These are phyloP conservation scores for Callosobruchus maculatus DNA, from an alignment of 2,888 invertebrate genomes.

Conservation along the genomic window DNA sequence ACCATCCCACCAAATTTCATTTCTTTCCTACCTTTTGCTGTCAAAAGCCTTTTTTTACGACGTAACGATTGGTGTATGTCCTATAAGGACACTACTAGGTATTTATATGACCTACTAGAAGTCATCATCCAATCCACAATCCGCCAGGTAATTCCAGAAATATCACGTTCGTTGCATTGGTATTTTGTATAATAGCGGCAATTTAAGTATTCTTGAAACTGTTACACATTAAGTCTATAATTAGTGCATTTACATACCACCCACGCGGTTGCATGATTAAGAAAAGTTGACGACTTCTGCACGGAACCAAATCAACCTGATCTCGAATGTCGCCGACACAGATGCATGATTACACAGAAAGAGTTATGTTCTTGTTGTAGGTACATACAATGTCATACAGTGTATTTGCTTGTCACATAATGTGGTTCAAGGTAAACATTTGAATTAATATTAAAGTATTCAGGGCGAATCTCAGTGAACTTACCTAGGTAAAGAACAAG, in stretches of 20 bases:
- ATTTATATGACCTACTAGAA: background rate
- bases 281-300: background rate
- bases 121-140: background rate
- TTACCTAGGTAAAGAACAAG: no score
- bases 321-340: background rate
- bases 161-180: background rate
- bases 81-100: background rate
- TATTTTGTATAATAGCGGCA: background rate
- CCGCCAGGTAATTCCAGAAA: background rate
- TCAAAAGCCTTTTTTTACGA: no score
- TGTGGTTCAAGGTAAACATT: no score
- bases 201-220: background rate
- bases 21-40: no score
- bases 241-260: background rate
- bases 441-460: no score
- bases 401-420: background rate
- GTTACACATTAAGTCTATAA: background rate
- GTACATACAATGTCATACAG: background rate
- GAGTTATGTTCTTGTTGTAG: background rate
- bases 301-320: background rate
- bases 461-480: no score
- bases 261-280: background rate
- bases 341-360: background rate
- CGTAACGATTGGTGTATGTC: no score
- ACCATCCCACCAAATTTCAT: no score